These are phyloP conservation scores for Limenitis camilla DNA, from an alignment of 2,888 invertebrate genomes.

Conservation along the genomic window DNA sequence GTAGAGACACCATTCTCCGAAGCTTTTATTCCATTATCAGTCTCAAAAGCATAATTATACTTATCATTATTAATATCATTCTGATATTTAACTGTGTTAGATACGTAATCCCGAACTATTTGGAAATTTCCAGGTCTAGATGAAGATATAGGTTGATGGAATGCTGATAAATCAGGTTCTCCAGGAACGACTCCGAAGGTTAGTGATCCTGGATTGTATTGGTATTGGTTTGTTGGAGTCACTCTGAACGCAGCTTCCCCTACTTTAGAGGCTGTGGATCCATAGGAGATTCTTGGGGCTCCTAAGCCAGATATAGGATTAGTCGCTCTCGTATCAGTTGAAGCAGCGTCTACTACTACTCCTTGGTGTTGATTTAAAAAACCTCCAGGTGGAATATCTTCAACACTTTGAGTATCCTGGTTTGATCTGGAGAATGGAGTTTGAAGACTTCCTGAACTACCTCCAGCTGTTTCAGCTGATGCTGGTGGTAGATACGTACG, in stretches of 20 bases:
- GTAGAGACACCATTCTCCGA: slow-evolving; percentile 47
- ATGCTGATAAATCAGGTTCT: slow-evolving; percentile 14
- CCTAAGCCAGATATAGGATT: slow-evolving; percentile 48
- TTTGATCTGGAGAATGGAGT: slow-evolving; percentile 31
- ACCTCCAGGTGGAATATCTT: slow-evolving; percentile 46
- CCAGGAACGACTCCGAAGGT: not conserved
- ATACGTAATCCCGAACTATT: slow-evolving; percentile 39
- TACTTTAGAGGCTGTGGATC: slow-evolving; percentile 60
- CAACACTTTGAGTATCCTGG: slow-evolving; percentile 19
- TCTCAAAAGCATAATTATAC: slow-evolving; percentile 52
- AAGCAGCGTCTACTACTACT: slow-evolving; percentile 60
- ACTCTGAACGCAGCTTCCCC: slow-evolving; percentile 57
- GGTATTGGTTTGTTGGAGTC: slow-evolving; percentile 7
- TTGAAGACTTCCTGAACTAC: slow-evolving; percentile 42
- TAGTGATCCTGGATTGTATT: slow-evolving; percentile 10
- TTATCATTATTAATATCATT: slow-evolving; percentile 45
- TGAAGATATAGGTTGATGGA: not conserved
- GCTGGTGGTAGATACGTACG: slow-evolving; percentile 52
- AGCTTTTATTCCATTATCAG: slow-evolving; percentile 58
- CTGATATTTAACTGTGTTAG: slow-evolving; percentile 44
- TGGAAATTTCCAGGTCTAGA: slow-evolving; percentile 27
- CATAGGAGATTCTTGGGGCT: slow-evolving; percentile 48
- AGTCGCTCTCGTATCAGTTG: slow-evolving; percentile 50
- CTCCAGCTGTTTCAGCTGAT: slow-evolving; percentile 53
- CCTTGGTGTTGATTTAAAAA: slow-evolving; percentile 56